A percentile compares a stretch with the other conserved stretches of the same genome.
phyloP scores from a whole-genome alignment of 2,113 vertebrate species.

The Gnathonemus echidnorhynchus region DNA sequence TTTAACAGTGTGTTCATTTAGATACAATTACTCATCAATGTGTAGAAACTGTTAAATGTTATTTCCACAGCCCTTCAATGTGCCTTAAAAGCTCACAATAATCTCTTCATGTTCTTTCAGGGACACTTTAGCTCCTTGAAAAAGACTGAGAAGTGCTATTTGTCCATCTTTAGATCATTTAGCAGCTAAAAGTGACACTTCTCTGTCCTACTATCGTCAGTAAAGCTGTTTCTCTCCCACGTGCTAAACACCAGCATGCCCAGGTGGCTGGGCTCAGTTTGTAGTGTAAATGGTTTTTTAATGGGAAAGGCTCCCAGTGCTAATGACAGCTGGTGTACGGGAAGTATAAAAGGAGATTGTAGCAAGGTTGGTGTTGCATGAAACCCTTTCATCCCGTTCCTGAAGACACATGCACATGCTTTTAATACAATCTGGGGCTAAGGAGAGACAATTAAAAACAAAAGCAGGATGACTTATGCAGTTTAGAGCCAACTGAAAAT shows the following conservation, averaged over 20 bases:
- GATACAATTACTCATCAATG: neutral
- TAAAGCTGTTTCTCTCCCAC: neutral
- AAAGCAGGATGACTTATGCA: conserved; percentile 11
- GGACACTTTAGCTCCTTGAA: neutral
- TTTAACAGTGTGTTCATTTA: neutral
- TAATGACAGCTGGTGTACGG: conserved; percentile 28
- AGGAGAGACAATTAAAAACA: neutral
- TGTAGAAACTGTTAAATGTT: neutral
- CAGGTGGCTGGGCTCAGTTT: neutral
- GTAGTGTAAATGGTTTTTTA: conserved; percentile 4
- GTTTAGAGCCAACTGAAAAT: neutral
- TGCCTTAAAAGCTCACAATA: neutral
- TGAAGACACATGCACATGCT: conserved; percentile 13
- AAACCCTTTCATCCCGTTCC: neutral
- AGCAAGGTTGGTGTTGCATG: neutral
- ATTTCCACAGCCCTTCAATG: neutral
- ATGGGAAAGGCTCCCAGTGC: conserved; percentile 22
- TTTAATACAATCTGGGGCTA: neutral
- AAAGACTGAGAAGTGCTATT: neutral
- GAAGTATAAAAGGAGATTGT: conserved; percentile 29
- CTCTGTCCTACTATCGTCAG: neutral
- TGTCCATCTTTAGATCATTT: neutral
- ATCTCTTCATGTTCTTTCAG: neutral
- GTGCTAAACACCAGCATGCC: neutral
- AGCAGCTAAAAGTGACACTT: neutral